These are phyloP conservation scores for Glaucopsyche alexis DNA, from an alignment of 2,888 invertebrate genomes.

Conservation along the genomic window DNA sequence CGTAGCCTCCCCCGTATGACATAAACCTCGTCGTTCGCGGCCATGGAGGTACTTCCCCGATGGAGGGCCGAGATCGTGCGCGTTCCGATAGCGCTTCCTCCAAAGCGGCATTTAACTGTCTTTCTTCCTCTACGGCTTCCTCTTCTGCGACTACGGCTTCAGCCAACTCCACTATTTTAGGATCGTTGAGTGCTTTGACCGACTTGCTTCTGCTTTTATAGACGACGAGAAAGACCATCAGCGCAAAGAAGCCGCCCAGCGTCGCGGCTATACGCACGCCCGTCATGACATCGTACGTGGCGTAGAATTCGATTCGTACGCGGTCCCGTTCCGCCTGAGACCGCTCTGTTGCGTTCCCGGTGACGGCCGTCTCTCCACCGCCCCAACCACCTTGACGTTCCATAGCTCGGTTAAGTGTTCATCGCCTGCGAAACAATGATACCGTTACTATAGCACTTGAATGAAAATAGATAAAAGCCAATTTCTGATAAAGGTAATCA, in stretches of 20 bases:
- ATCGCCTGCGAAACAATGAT: slow-evolving; percentile 65
- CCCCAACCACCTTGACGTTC: slow-evolving; percentile 71
- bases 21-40: slow-evolving; percentile 68
- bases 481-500: slow-evolving; percentile 20
- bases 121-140: slow-evolving; percentile 85
- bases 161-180: slow-evolving; percentile 88
- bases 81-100: slow-evolving; percentile 81
- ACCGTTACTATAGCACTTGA: background rate
- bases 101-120: slow-evolving; percentile 86
- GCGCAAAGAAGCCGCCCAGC: slow-evolving; percentile 92
- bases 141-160: slow-evolving; percentile 87
- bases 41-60: slow-evolving; percentile 84
- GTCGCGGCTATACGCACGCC: slow-evolving; percentile 95
- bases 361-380: slow-evolving; percentile 56
- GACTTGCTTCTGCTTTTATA: slow-evolving; percentile 93
- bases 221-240: slow-evolving; percentile 94
- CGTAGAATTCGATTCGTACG: slow-evolving; percentile 90
- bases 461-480: slow-evolving; percentile 37
- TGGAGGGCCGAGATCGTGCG: slow-evolving; percentile 77
- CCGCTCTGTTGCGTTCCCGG: slow-evolving; percentile 63
- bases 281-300: slow-evolving; percentile 96
- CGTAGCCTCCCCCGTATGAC: slow-evolving; percentile 82
- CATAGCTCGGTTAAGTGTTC: slow-evolving; percentile 73
- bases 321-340: slow-evolving; percentile 82
- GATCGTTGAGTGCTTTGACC: slow-evolving; percentile 87